phyloP scores from a whole-genome alignment of 1,140 invertebrate species.

The Zaprionus capensis region DNA sequence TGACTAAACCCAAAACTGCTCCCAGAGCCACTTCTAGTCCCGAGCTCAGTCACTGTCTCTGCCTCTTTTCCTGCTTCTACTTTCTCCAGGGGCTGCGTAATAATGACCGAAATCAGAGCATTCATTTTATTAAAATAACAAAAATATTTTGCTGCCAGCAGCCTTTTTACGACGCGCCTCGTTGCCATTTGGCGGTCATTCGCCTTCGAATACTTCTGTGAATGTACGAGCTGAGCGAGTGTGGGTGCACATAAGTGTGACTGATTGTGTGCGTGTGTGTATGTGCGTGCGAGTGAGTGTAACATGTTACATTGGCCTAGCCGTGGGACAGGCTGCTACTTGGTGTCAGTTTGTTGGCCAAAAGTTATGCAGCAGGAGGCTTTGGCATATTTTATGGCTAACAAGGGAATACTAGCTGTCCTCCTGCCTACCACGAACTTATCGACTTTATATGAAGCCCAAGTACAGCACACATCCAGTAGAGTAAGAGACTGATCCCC shows the following conservation, averaged over 20 bases:
- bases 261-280: slow-evolving; percentile 9
- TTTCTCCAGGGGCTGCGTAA: slow-evolving; percentile 29
- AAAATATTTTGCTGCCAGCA: slow-evolving; percentile 73
- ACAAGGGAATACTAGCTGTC: slow-evolving; percentile 41
- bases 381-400: slow-evolving; percentile 45
- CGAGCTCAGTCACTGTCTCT: background rate
- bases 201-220: slow-evolving; percentile 46
- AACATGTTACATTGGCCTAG: slow-evolving; percentile 3
- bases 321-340: slow-evolving; percentile 8
- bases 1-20: slow-evolving; percentile 8
- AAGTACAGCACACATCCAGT: slow-evolving; percentile 11
- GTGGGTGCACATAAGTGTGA: slow-evolving; percentile 11
- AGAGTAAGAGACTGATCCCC: background rate
- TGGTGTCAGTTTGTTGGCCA: slow-evolving; percentile 20
- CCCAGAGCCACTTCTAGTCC: background rate
- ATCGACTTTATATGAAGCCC: slow-evolving; percentile 26
- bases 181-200: slow-evolving; percentile 66
- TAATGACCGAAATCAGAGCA: slow-evolving; percentile 73
- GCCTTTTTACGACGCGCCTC: slow-evolving; percentile 56
- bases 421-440: background rate
- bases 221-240: slow-evolving; percentile 14
- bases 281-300: background rate
- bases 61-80: background rate
- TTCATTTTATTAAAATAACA: slow-evolving; percentile 76
- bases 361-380: slow-evolving; percentile 44